Evolutionary conservation across 2,797 vertebrate genomes (phyloP).

Genomic region (Thunnus albacares): DNA sequence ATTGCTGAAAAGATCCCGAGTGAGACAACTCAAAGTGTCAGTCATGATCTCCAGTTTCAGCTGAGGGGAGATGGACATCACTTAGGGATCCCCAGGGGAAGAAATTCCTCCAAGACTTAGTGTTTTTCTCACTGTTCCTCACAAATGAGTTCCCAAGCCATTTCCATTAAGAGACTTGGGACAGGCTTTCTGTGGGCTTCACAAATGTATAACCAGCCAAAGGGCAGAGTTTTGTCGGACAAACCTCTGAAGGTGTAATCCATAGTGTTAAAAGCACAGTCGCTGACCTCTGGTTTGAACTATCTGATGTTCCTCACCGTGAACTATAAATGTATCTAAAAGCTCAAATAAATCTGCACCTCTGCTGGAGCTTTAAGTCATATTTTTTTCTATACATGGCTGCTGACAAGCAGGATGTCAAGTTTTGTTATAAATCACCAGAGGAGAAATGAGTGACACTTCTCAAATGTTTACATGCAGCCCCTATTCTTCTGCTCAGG

Average conservation of each 20-base stretch:
- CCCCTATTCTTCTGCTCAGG: conserved; percentile 80
- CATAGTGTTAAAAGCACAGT: conserved; percentile 67
- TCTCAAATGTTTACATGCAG: conserved; percentile 82
- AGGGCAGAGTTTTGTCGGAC: conserved; percentile 73
- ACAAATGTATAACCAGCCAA: conserved; percentile 61
- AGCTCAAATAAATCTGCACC: background rate
- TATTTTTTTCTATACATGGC: conserved; percentile 15
- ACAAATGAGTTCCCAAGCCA: conserved; percentile 70
- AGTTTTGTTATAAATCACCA: conserved; percentile 69
- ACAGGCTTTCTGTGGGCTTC: conserved; percentile 46
- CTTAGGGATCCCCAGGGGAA: conserved; percentile 84
- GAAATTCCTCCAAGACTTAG: conserved; percentile 87
- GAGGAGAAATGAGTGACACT: conserved; percentile 75
- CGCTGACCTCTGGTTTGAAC: conserved; percentile 59
- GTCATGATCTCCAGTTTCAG: conserved; percentile 80
- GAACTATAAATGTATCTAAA: conserved; percentile 22
- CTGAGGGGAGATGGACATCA: conserved; percentile 79
- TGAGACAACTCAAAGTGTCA: conserved; percentile 65
- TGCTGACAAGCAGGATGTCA: conserved; percentile 18
- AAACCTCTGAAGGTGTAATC: conserved; percentile 78
- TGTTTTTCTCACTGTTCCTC: conserved; percentile 73
- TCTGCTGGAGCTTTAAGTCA: conserved; percentile 3
- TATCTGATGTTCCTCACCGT: conserved; percentile 10
- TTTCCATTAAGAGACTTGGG: conserved; percentile 71
- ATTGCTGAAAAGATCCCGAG: conserved; percentile 45